Base-by-base conservation (phyloP, 2,797 vertebrate species). In the Chromobotia macracanthus region DNA sequence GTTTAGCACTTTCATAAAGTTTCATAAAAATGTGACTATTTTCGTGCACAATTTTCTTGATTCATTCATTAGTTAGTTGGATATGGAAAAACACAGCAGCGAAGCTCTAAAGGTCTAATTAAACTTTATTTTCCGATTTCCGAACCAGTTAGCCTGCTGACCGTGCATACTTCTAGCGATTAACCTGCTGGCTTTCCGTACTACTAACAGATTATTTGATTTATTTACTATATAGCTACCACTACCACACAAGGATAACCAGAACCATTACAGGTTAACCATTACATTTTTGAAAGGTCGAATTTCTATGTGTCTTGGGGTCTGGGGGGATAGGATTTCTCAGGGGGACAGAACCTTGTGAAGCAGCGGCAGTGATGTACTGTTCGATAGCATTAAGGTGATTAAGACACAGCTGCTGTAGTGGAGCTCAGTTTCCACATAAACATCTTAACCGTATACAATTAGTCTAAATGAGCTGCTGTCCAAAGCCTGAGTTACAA, bases 351-450 rank as follows among this genome's bases (percentile, higher is more conserved):
- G 60, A 31, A 31, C 21, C 46, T 28, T 68, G 41, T 21, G 25
- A 4, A 21, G 11, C 18, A 5, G 13, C 3, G 19, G 15, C 10
- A 19, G 28, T 50, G 66, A 78, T 70, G 44, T 77, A 72, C 19
- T 65, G 63, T 50, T 55, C 56, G 35, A 13, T 56, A 28, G 50
- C 38, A 65, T 19, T 50, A 31, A 21, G 51, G 61, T 73, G 50
- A 67, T 80, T 58, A 66, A 67, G 61, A 80, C n/a, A 73, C 63
- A 80, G 51, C 48, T 63, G 56, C 19, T 13, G 44, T 51, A 61
- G 55, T 77, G n/a, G 1, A 70, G 75, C 55, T 63, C 56, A 58
- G 41, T 69, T 63, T 75, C 5, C 65, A 80, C 18, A 53, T 25
- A 48, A 38, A 53, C 66, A 41, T 65, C 51, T 75, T 79, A 75